Conservation (phyloP, 2,113 vertebrate species). For the Vimba vimba region DNA sequence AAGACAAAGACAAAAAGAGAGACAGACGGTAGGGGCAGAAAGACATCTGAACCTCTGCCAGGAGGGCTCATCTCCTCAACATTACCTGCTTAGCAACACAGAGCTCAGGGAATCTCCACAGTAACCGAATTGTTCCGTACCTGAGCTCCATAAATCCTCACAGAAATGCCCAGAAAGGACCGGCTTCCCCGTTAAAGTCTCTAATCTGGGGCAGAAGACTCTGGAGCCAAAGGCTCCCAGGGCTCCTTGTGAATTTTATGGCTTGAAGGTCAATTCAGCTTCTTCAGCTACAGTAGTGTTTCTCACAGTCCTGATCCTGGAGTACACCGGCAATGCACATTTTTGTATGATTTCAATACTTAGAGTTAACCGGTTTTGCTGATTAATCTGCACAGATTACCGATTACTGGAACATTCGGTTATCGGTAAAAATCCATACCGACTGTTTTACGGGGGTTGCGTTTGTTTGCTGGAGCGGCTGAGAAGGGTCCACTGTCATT, state of each 20-base stretch:
- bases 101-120: slow-evolving; percentile 40
- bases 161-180: slow-evolving; percentile 27
- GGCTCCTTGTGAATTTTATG: slow-evolving; percentile 1
- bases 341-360: background rate
- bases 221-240: background rate
- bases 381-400: no score
- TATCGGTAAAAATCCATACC: no score
- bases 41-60: slow-evolving; percentile 28
- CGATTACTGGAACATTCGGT: no score
- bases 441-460: no score
- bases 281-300: background rate
- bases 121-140: slow-evolving; percentile 37
- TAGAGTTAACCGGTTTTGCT: no score
- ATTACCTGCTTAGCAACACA: slow-evolving; percentile 41
- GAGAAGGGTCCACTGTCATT: no score
- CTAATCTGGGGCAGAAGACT: slow-evolving; percentile 25
- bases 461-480: no score
- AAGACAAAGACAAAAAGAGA: slow-evolving; percentile 13
- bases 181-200: background rate
- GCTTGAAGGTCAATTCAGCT: background rate
- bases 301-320: background rate
- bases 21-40: background rate
- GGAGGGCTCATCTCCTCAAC: slow-evolving; percentile 23
- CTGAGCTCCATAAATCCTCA: slow-evolving; percentile 40
- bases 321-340: background rate